A percentile compares a stretch with the other conserved stretches of the same genome.
Evolutionary conservation across 2,888 invertebrate genomes (phyloP).

Genomic region (Tetragonula carbonaria): DNA sequence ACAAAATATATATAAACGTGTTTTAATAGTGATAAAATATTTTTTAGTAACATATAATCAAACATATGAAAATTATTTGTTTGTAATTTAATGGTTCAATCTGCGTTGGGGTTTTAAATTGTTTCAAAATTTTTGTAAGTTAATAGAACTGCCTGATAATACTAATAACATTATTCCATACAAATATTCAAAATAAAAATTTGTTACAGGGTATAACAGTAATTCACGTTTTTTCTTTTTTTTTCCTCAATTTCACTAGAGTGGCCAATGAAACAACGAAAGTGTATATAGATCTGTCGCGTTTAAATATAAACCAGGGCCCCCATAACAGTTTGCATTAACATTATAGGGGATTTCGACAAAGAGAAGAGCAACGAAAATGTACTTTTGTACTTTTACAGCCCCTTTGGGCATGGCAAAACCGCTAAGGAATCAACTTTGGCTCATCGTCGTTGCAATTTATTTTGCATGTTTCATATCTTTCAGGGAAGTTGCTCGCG

Average conservation of each 20-base stretch:
- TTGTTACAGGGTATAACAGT: background rate
- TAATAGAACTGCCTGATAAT: background rate
- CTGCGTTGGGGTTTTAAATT: background rate
- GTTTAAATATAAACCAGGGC: background rate
- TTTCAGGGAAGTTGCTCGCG: background rate
- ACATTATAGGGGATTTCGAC: background rate
- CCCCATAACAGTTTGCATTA: background rate
- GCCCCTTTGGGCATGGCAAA: background rate
- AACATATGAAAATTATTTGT: background rate
- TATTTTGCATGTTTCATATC: constrained; percentile 13
- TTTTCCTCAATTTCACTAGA: background rate
- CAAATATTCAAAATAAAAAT: background rate
- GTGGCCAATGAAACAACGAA: background rate
- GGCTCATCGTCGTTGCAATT: constrained; percentile 5
- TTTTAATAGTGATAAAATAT: no score
- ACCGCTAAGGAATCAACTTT: constrained; percentile 18
- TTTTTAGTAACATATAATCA: no score
- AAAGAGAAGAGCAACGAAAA: constrained; percentile 4
- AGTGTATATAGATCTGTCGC: background rate
- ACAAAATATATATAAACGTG: no score
- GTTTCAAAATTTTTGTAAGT: background rate
- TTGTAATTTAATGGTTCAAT: background rate
- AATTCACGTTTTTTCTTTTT: background rate
- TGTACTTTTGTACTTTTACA: constrained; percentile 4
- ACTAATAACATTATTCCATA: background rate